phyloP scores from a whole-genome alignment of 2,888 invertebrate species.

The Dioctria rufipes region DNA sequence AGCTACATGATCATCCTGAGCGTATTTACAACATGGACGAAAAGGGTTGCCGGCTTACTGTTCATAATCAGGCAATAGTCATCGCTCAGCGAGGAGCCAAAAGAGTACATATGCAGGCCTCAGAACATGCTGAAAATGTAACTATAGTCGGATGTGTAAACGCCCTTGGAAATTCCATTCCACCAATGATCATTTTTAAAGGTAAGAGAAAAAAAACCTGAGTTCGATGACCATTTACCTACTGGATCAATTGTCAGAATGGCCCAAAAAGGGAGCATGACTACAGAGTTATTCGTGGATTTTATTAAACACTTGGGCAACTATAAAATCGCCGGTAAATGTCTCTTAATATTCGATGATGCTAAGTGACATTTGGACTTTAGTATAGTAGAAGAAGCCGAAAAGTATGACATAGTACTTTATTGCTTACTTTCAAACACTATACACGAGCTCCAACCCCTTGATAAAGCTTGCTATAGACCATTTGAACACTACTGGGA shows the following conservation, averaged over 20 bases:
- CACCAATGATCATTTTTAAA: constrained; percentile 49
- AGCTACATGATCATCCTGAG: no score
- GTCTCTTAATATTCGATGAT: constrained; percentile 53
- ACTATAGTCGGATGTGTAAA: constrained; percentile 49
- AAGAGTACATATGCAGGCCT: constrained; percentile 38
- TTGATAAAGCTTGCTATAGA: background rate
- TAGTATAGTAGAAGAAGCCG: constrained; percentile 52
- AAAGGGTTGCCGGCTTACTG: constrained; percentile 48
- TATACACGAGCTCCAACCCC: constrained; percentile 53
- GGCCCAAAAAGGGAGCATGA: constrained; percentile 53
- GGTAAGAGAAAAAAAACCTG: constrained; percentile 40
- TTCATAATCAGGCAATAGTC: constrained; percentile 52
- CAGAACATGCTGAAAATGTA: constrained; percentile 54
- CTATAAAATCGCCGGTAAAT: constrained; percentile 37
- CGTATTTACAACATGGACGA: constrained; percentile 36
- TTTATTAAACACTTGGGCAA: constrained; percentile 43
- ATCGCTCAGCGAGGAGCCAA: constrained; percentile 39
- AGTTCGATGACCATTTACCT: constrained; percentile 53
- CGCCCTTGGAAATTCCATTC: constrained; percentile 37
- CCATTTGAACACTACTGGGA: no score
- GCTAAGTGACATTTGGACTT: constrained; percentile 52
- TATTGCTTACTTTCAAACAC: constrained; percentile 53
- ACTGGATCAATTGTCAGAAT: constrained; percentile 48
- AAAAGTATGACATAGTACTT: constrained; percentile 28
- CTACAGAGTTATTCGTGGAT: constrained; percentile 42